phyloP scores from a whole-genome alignment of 2,888 invertebrate genomes.

The Drosophila nigricruria region DNA sequence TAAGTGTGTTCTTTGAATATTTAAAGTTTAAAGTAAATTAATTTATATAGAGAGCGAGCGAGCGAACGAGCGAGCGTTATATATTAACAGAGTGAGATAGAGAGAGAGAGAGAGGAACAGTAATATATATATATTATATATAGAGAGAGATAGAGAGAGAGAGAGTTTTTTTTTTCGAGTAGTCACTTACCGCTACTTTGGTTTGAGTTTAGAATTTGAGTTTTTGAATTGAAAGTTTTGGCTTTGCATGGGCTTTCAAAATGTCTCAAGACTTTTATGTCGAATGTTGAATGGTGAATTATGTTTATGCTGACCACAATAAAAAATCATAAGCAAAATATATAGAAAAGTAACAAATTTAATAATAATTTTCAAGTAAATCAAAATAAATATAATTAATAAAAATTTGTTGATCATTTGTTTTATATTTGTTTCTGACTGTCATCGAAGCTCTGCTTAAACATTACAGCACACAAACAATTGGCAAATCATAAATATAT shows the following conservation, averaged over 20 bases:
- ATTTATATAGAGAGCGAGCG: conserved; percentile 67
- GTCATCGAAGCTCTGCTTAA: conserved; percentile 83
- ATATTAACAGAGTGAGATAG: conserved; percentile 39
- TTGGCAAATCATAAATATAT: conserved; percentile 60
- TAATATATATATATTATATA: conserved; percentile 16
- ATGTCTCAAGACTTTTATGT: conserved; percentile 62
- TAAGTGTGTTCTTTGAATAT: conserved; percentile 47
- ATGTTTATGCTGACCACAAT: conserved; percentile 61
- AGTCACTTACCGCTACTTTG: conserved; percentile 73
- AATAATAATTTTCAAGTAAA: conserved; percentile 3
- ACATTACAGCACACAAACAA: conserved; percentile 82
- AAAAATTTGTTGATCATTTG: conserved; percentile 59
- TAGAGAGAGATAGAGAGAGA: conserved; percentile 45
- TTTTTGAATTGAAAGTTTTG: conserved; percentile 52
- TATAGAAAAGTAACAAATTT: conserved; percentile 19
- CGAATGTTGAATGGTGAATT: conserved; percentile 68
- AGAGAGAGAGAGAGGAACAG: conserved; percentile 34
- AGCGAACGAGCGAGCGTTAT: conserved; percentile 71
- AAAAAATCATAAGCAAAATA: conserved; percentile 22
- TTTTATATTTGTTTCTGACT: conserved; percentile 63
- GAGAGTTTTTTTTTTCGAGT: conserved; percentile 57
- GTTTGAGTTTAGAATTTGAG: conserved; percentile 50
- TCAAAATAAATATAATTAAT: conserved; percentile 23
- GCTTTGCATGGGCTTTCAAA: conserved; percentile 52
- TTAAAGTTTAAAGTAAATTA: conserved; percentile 48